These are phyloP conservation scores for Lottia scabra DNA, from an alignment of 2,888 invertebrate species.

Conservation along the genomic window DNA sequence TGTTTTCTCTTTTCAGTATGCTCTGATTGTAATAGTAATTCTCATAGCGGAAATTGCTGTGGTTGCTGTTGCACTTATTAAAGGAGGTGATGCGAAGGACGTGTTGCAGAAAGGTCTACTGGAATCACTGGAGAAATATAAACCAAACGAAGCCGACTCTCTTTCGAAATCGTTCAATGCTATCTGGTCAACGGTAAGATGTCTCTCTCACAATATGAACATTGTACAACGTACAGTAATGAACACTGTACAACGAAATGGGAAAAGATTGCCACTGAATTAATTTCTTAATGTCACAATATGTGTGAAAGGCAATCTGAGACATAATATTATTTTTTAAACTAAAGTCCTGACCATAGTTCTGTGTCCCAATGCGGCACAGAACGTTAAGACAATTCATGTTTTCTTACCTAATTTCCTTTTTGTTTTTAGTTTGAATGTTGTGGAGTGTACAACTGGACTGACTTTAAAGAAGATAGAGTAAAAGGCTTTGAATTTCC, in stretches of 20 bases:
- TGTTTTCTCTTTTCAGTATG: conserved; percentile 6
- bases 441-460: conserved; percentile 6
- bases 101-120: background rate
- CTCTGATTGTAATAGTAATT: conserved; percentile 4
- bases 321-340: too few relatives aligned
- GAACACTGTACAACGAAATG: too few relatives aligned
- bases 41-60: conserved; percentile 9
- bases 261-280: too few relatives aligned
- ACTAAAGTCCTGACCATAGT: too few relatives aligned
- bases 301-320: too few relatives aligned
- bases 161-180: conserved; percentile 9
- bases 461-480: background rate
- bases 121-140: conserved; percentile 4
- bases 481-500: background rate
- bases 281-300: too few relatives aligned
- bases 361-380: too few relatives aligned
- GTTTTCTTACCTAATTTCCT: background rate
- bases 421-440: conserved; percentile 8
- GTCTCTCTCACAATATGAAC: too few relatives aligned
- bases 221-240: too few relatives aligned
- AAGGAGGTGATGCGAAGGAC: conserved; percentile 8
- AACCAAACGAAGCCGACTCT: background rate
- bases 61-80: conserved; percentile 5
- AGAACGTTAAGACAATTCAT: too few relatives aligned
- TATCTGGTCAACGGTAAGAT: conserved; percentile 10